Percentiles rank a stretch among this genome's conserved stretches.
These are phyloP conservation scores for Spea hammondii DNA, from an alignment of 2,797 vertebrate species.

Conservation along the genomic window DNA sequence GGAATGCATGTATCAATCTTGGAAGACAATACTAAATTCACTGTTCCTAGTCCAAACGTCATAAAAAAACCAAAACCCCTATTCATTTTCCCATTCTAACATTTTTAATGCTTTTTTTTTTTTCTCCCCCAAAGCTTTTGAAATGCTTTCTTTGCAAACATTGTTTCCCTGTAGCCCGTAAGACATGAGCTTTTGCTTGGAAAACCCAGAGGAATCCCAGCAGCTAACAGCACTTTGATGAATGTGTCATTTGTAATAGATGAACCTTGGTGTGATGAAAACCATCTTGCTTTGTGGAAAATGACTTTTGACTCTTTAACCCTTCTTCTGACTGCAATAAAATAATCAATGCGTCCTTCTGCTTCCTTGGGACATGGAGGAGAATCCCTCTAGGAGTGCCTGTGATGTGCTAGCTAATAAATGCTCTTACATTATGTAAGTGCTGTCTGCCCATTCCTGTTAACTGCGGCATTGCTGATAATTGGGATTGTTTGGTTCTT, in stretches of 20 bases:
- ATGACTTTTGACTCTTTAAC: constrained; percentile 51
- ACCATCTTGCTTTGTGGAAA: constrained; percentile 44
- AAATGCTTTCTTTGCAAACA: constrained; percentile 4
- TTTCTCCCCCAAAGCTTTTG: constrained; percentile 18
- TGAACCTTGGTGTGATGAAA: constrained; percentile 49
- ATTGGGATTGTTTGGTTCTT: neutral
- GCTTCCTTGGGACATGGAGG: neutral
- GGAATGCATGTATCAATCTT: constrained; percentile 7
- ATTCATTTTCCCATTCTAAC: constrained; percentile 27
- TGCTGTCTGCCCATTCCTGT: neutral
- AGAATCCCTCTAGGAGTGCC: neutral
- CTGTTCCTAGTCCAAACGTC: neutral
- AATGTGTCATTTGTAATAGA: constrained; percentile 53
- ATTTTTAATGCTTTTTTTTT: constrained; percentile 21
- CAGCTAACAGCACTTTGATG: constrained; percentile 52
- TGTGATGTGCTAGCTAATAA: neutral
- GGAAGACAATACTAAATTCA: neutral
- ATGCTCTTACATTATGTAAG: constrained; percentile 14
- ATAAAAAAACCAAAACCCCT: constrained; percentile 21
- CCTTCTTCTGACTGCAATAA: constrained; percentile 31
- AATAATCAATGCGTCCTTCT: constrained; percentile 31
- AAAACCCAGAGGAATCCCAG: constrained; percentile 42
- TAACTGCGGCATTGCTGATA: neutral
- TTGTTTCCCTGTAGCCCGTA: constrained; percentile 19
- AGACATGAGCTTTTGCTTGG: constrained; percentile 29